These are phyloP conservation scores for Ips typographus DNA, from an alignment of 1,140 invertebrate species.

Conservation along the genomic window DNA sequence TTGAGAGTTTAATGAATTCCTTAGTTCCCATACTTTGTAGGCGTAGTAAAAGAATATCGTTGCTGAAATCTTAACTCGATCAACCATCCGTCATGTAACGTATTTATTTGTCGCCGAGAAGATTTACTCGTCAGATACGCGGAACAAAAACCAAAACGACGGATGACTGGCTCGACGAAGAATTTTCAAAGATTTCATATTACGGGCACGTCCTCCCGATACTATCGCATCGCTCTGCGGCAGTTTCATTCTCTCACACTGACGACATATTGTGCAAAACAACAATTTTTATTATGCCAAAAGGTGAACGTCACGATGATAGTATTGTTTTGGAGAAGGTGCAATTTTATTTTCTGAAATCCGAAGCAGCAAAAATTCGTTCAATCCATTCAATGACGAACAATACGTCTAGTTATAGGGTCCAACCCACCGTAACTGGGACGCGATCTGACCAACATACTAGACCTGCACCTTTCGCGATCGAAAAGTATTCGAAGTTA, in stretches of 20 bases:
- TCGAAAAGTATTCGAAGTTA: not conserved
- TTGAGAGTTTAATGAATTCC: no score
- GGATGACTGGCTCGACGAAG: constrained; percentile 8
- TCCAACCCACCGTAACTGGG: not conserved
- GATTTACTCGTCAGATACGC: not conserved
- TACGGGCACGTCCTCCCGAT: constrained; percentile 13
- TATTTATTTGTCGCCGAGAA: not conserved
- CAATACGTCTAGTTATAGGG: not conserved
- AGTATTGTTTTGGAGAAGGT: constrained; percentile 4
- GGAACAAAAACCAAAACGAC: not conserved
- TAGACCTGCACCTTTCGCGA: not conserved
- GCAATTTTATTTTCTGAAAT: not conserved
- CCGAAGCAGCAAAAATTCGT: constrained; percentile 6
- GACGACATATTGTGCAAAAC: constrained; percentile 13
- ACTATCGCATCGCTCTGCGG: constrained; percentile 6
- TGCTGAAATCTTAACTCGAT: not conserved
- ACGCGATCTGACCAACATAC: not conserved
- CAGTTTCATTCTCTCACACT: constrained; percentile 21
- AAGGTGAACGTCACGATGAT: constrained; percentile 14
- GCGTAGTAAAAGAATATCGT: no score
- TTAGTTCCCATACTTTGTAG: no score
- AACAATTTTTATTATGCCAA: constrained; percentile 12
- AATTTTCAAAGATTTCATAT: constrained; percentile 19
- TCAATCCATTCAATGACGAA: not conserved
- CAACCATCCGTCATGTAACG: not conserved